Evolutionary conservation across 2,797 vertebrate genomes (phyloP).

Genomic region (Neosilurus mollespiculum): DNA sequence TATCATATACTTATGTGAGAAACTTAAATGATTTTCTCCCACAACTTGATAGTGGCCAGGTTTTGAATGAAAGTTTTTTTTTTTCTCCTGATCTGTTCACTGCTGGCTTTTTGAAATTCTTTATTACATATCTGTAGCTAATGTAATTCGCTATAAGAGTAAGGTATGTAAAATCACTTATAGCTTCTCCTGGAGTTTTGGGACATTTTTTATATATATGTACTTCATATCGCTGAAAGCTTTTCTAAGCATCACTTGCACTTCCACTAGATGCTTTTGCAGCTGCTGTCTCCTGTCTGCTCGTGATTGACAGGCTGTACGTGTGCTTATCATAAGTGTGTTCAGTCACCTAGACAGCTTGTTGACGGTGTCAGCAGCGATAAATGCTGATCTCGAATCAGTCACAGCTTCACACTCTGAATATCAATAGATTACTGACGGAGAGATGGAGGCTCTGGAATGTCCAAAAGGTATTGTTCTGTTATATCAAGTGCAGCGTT

Average conservation of each 20-base stretch:
- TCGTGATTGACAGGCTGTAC: conserved; percentile 48
- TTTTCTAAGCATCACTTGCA: conserved; percentile 30
- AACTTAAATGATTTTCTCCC: background rate
- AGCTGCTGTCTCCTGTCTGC: conserved; percentile 40
- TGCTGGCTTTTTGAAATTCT: background rate
- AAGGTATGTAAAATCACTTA: background rate
- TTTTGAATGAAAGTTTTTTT: background rate
- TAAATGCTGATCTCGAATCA: conserved; percentile 43
- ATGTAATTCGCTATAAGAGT: background rate
- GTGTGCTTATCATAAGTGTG: conserved; percentile 64
- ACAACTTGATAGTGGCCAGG: background rate
- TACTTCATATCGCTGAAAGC: background rate
- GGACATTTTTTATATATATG: background rate
- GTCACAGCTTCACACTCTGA: background rate
- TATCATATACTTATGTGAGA: background rate
- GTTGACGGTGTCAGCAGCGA: conserved; percentile 37
- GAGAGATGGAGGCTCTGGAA: background rate
- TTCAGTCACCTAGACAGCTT: conserved; percentile 52
- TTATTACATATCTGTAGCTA: conserved; percentile 4
- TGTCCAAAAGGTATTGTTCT: conserved; percentile 8
- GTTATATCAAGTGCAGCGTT: background rate
- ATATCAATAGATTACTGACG: conserved; percentile 11
- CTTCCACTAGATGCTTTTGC: conserved; percentile 17
- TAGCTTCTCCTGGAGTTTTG: background rate
- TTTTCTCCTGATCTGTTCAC: background rate